Evolutionary conservation across 2,888 invertebrate species (phyloP), one percentile per base, ranked within the genome.

Genomic region (Oscheius sp.): DNA sequence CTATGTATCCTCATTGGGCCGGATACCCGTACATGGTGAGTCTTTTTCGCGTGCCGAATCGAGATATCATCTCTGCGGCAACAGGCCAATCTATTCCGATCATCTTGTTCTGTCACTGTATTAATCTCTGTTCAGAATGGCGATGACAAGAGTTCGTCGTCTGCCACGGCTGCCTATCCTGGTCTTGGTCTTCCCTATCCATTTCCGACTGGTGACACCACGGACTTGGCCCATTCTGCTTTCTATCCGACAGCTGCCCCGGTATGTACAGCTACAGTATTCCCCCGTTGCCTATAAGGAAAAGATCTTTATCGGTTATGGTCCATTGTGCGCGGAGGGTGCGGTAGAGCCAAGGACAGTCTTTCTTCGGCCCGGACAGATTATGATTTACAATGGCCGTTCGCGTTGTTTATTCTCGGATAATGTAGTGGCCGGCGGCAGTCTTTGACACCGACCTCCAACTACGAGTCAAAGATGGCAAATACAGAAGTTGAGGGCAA

Each of bases 381-480:
- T 71, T 71, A 71, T 71, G 71, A 71, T 71, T 71, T 71, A 71
- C 63, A 63, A 52, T 25, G 64, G 53, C 21, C 63, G 52, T 43
- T 53, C 41, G 43, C 69, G 21, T 27, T 69, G 69, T 69, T 69
- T 69, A 69, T 56, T 43, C 56, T 25, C 64, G 49, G 52, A 49
- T 64, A 45, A 63, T 63, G 63, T 63, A 63, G 63, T 63, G 25
- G 18, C n/a, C 21, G 43, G 21, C 21, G 63, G 21, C 23, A 2
- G 18, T n/a, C 63, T 63, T 63, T 63, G 63, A 63, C 58, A 3
- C 9, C 2, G 58, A 58, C 58, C 58, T 58, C 58, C 58, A 58
- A 35, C 35, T 35, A 3, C 35, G 35, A 9, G 35, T 35, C 58
- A 16, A n/a, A 58, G 49, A 43, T 12, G 61, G 61, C 61, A 61